Percentiles rank a stretch among this genome's conserved stretches.
phyloP scores from a whole-genome alignment of 2,888 invertebrate species.

The Mesodorylaimus sp. region DNA sequence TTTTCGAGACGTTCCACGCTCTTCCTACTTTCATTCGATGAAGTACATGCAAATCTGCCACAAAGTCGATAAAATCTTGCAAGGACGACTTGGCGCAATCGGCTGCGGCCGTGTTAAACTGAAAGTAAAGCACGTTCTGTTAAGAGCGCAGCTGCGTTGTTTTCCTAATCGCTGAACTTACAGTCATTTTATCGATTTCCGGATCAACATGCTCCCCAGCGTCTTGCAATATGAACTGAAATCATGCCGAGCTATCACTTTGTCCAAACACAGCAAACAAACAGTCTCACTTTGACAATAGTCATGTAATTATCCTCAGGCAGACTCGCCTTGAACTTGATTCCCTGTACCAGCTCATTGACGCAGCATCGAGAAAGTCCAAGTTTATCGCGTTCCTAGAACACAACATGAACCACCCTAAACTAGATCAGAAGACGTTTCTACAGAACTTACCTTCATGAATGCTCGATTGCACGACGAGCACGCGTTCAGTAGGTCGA shows the following conservation, averaged over 20 bases:
- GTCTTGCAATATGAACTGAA: slow-evolving; percentile 43
- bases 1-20: neutral
- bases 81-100: slow-evolving; percentile 84
- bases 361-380: slow-evolving; percentile 74
- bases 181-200: neutral
- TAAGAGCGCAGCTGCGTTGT: too few species aligned
- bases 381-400: slow-evolving; percentile 74
- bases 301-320: slow-evolving; percentile 84
- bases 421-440: slow-evolving; percentile 3
- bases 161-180: too few species aligned
- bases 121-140: slow-evolving; percentile 13
- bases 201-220: slow-evolving; percentile 49
- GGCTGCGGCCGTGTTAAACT: slow-evolving; percentile 56
- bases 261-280: neutral
- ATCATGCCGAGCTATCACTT: slow-evolving; percentile 7
- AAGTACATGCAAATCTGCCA: slow-evolving; percentile 84
- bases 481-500: slow-evolving; percentile 60
- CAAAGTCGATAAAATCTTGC: slow-evolving; percentile 75
- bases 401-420: slow-evolving; percentile 10
- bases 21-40: slow-evolving; percentile 71
- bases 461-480: slow-evolving; percentile 74
- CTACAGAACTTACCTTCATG: slow-evolving; percentile 41
- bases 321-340: slow-evolving; percentile 80
- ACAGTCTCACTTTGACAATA: slow-evolving; percentile 49
- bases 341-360: slow-evolving; percentile 77